Percentiles rank a stretch among this genome's conserved stretches.
These are phyloP conservation scores for Xiphias gladius DNA, from an alignment of 2,113 vertebrate genomes.

Conservation along the genomic window DNA sequence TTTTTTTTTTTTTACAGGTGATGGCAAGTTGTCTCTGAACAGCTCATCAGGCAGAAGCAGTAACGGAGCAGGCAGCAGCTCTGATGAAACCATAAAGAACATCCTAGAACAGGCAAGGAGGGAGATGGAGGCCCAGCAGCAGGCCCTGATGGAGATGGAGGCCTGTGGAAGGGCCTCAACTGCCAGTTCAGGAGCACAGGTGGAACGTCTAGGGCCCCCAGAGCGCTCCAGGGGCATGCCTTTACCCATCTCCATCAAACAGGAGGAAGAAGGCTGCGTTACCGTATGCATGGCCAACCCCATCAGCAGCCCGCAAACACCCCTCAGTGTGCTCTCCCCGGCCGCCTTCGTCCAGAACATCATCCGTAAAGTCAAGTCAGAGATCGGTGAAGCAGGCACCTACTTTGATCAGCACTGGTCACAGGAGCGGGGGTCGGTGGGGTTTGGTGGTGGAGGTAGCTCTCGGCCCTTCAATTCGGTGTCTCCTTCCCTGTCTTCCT, in stretches of 20 bases:
- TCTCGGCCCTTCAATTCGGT: conserved; percentile 89
- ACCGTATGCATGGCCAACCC: conserved; percentile 76
- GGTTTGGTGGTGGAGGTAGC: conserved; percentile 48
- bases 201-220: conserved; percentile 84
- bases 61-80: conserved; percentile 84
- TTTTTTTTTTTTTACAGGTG: conserved; percentile 80
- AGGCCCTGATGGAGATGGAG: conserved; percentile 94
- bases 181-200: conserved; percentile 64
- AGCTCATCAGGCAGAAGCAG: conserved; percentile 76
- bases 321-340: conserved; percentile 91
- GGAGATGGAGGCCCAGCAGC: conserved; percentile 98
- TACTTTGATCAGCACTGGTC: conserved; percentile 99
- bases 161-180: conserved; percentile 73
- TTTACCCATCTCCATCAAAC: conserved; percentile 88
- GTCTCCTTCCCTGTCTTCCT: conserved; percentile 93
- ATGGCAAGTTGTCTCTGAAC: conserved; percentile 84
- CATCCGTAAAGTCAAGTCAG: conserved; percentile 97
- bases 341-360: conserved; percentile 98
- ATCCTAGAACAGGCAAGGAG: conserved; percentile 95
- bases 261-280: conserved; percentile 87
- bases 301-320: conserved; percentile 84
- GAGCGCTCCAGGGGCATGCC: conserved; percentile 81
- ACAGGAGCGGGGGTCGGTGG: conserved; percentile 84
- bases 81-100: conserved; percentile 95
- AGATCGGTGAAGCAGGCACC: conserved; percentile 93